These are phyloP conservation scores for Parus major DNA, from an alignment of 2,113 vertebrate genomes.

Conservation along the genomic window DNA sequence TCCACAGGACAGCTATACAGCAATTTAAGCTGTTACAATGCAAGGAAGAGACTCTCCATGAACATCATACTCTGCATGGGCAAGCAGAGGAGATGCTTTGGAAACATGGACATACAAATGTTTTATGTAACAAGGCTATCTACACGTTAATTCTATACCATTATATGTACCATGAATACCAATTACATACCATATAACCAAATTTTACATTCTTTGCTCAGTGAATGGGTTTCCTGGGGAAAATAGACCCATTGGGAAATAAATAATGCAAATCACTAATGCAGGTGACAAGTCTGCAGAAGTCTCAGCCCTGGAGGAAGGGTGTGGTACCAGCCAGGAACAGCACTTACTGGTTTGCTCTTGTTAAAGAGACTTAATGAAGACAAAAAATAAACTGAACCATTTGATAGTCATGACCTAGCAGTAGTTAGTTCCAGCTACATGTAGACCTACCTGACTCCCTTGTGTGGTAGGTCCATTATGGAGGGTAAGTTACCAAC, in stretches of 20 bases:
- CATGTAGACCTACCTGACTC: neutral
- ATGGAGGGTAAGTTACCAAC: neutral
- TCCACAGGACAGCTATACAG: neutral
- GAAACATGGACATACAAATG: neutral
- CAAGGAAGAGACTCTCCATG: neutral
- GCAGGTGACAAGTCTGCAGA: conserved; percentile 4
- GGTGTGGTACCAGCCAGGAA: conserved; percentile 22
- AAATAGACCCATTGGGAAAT: neutral
- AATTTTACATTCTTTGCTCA: neutral
- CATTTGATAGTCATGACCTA: neutral
- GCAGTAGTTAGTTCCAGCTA: neutral
- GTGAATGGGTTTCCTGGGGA: conserved; percentile 5
- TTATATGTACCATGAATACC: no score
- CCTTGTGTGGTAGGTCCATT: neutral
- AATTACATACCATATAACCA: neutral
- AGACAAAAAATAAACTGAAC: neutral
- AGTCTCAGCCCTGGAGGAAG: conserved; percentile 39
- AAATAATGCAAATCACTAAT: conserved; percentile 4
- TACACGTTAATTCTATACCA: no score
- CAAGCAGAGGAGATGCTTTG: neutral
- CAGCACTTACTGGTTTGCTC: neutral
- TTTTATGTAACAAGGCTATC: neutral
- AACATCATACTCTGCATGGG: neutral
- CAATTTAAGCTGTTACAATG: neutral
- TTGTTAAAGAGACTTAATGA: neutral